A percentile compares a stretch with the other conserved stretches of the same genome.
Evolutionary conservation across 2,113 vertebrate species (phyloP).

Genomic region (Pogonocichla stellata): DNA sequence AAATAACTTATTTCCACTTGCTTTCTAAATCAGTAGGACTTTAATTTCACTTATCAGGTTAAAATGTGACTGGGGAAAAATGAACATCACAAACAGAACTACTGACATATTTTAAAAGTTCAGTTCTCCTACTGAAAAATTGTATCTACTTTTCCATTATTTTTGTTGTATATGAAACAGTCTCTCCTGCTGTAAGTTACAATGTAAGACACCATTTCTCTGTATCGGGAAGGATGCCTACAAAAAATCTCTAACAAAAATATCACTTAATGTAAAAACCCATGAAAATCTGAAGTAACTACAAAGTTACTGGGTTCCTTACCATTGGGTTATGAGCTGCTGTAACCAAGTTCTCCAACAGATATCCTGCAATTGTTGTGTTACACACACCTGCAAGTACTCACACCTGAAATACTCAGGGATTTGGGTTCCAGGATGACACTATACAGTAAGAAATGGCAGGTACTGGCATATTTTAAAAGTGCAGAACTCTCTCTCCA

Average conservation of each 20-base stretch:
- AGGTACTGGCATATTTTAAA: not conserved
- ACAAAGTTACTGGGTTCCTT: not conserved
- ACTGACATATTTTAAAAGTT: not conserved
- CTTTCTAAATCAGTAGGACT: not conserved
- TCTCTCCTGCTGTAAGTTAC: not conserved
- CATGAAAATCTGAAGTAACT: not conserved
- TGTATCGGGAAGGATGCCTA: not conserved
- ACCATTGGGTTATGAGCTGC: rapidly evolving
- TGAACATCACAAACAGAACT: not conserved
- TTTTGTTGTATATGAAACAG: not conserved
- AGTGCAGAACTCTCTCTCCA: rapidly evolving
- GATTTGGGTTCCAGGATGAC: not conserved
- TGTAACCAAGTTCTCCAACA: not conserved
- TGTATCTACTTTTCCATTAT: not conserved
- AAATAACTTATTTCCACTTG: not conserved
- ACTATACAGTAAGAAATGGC: rapidly evolving
- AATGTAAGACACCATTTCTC: not conserved
- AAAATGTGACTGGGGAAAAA: not conserved
- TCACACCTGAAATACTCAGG: not conserved
- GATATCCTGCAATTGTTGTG: not conserved
- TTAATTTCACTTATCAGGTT: not conserved
- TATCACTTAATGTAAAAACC: not conserved
- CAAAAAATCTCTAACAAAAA: not conserved
- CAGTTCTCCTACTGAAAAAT: not conserved
- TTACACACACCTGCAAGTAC: not conserved